Evolutionary conservation across 2,888 invertebrate species (phyloP).

Genomic region (Cheilosia impressa): DNA sequence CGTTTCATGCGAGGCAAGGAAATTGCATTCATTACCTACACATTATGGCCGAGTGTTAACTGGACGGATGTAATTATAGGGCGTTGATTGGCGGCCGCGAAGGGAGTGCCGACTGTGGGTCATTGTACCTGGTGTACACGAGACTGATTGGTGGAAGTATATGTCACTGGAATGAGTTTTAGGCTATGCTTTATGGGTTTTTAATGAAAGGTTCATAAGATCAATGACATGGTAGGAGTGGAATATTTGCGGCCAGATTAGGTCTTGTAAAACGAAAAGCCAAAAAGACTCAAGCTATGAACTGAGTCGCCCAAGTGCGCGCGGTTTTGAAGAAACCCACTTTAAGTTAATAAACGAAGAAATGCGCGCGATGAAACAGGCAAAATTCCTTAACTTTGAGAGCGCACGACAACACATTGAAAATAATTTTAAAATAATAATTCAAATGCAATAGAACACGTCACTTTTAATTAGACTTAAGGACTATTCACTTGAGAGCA

Average conservation of each 20-base stretch:
- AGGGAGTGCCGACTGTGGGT: conserved; percentile 39
- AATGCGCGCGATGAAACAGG: too few species aligned
- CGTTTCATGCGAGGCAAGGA: conserved; percentile 31
- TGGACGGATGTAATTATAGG: conserved; percentile 72
- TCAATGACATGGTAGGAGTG: too few species aligned
- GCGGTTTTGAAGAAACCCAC: too few species aligned
- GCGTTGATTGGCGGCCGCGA: conserved; percentile 53
- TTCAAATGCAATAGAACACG: too few species aligned
- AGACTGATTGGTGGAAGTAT: conserved; percentile 27
- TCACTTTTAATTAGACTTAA: too few species aligned
- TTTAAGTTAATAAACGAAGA: too few species aligned
- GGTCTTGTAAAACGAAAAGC: too few species aligned
- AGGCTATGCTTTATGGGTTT: background rate
- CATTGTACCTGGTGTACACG: conserved; percentile 45
- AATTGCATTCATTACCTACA: conserved; percentile 68
- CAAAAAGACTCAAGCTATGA: too few species aligned
- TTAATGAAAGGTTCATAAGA: background rate
- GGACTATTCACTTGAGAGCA: too few species aligned
- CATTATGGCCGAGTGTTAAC: conserved; percentile 56
- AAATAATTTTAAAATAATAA: too few species aligned
- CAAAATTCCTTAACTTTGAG: background rate
- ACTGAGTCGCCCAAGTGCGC: too few species aligned
- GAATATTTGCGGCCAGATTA: too few species aligned
- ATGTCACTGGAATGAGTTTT: conserved; percentile 16
- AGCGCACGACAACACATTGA: background rate